Base-by-base conservation (phyloP, 1,140 invertebrate genomes). In the Sminthurinus signatus region DNA sequence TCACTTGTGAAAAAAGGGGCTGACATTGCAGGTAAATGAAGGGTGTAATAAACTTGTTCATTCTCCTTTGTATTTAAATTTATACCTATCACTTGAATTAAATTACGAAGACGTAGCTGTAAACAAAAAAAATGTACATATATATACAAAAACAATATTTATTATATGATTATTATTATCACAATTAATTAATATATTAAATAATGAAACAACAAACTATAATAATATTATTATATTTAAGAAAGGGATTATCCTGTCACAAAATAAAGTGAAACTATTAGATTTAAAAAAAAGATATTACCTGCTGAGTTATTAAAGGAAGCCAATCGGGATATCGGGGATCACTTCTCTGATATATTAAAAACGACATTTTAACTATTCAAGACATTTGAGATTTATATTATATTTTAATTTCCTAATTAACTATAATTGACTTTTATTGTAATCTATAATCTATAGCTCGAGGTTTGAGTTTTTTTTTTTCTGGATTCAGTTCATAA, bases 1-100 rank as follows among this genome's bases (percentile, higher is more conserved):
- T 93, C 90, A 76, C 91, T 94, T 2, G 86, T 90, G 74, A 91
- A 95, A 70, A 94, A 88, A 17, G 89, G 88, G 57, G 88, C 85
- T 39, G 85, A 86, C 86, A 88, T 89, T 57, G 81, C 83, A 2
- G 86, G 86, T 67, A 84, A 78, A 75, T 93, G 89, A 25, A 93
- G 76, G 0, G 88, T 91, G 65, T 87, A 86, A 74, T 90, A 91
- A 72, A 68, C 58, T 43, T 62, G 42, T 21, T 62, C 55, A 29
- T 60, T 50, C 39, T 65, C 32, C 28, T 73, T 72, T 73, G 75
- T 72, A 52, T 69, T 56, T 60, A 85, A 77, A 73, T 85, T 85
- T 68, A 82, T 77, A 64, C 82, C 83, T 67, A 82, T 78, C 74
- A 89, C 82, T 79, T 87, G 85, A 68, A 87, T 81, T 60, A 89